Conservation (phyloP, 2,113 vertebrate genomes). For the Poecilia latipinna region DNA sequence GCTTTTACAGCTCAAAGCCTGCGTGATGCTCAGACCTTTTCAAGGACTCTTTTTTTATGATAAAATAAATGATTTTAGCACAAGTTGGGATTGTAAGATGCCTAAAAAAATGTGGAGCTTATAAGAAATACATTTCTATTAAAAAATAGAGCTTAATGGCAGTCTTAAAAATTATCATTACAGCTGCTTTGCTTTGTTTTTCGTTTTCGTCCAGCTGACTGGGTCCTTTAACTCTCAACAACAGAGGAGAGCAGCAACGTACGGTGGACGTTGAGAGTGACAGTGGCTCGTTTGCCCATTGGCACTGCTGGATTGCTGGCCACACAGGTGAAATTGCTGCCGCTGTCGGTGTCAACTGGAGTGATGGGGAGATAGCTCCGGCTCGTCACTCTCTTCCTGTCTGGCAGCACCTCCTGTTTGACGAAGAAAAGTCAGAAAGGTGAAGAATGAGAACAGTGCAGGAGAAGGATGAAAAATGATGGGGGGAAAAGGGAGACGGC, state of each 20-base stretch:
- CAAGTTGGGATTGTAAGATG: not conserved
- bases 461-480: slow-evolving; percentile 17
- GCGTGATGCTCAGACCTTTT: not conserved
- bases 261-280: slow-evolving; percentile 95
- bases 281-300: slow-evolving; percentile 84
- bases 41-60: not conserved
- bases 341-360: slow-evolving; percentile 88
- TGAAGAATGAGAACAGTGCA: not conserved
- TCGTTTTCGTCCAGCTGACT: not conserved
- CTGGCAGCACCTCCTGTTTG: slow-evolving; percentile 86
- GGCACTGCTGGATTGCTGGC: slow-evolving; percentile 89
- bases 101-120: not conserved
- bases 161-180: not conserved
- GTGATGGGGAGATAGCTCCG: slow-evolving; percentile 87
- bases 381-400: slow-evolving; percentile 91
- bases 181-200: too few relatives aligned
- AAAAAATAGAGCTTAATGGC: not conserved
- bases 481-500: not conserved
- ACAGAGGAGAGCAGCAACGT: slow-evolving; percentile 51
- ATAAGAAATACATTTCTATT: not conserved
- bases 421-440: not conserved
- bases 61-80: not conserved
- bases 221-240: not conserved
- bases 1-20: not conserved
- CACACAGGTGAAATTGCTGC: slow-evolving; percentile 87